Evolutionary conservation across 1,140 invertebrate genomes (phyloP).

Genomic region (Drosophila nikananu): DNA sequence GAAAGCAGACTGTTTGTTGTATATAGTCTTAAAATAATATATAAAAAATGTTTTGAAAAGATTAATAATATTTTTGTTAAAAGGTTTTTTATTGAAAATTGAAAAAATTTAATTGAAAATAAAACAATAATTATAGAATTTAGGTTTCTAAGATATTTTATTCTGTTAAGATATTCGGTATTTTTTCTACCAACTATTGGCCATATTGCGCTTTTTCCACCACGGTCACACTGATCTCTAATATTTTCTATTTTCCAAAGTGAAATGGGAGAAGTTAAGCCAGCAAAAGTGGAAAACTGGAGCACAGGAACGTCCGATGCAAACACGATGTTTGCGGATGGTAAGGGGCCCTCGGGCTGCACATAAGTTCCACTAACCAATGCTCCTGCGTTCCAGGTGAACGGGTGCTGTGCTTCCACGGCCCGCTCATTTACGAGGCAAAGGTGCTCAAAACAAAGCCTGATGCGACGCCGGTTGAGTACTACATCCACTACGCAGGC

Average conservation of each 20-base stretch:
- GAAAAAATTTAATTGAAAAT: not conserved
- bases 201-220: not conserved
- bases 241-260: constrained; percentile 46
- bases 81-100: too few species aligned
- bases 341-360: constrained; percentile 75
- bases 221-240: constrained; percentile 31
- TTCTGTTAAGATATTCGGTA: not conserved
- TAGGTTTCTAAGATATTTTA: too few species aligned
- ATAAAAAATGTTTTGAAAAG: constrained; percentile 1
- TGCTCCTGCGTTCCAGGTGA: constrained; percentile 89
- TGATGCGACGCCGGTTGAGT: constrained; percentile 93
- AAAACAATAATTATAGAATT: too few species aligned
- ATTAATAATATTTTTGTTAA: not conserved
- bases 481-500: constrained; percentile 98
- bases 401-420: constrained; percentile 98
- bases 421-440: constrained; percentile 97
- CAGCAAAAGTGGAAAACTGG: constrained; percentile 64
- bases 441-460: constrained; percentile 95
- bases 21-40: constrained; percentile 40
- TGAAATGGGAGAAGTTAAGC: constrained; percentile 72
- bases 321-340: constrained; percentile 87
- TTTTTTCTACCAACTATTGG: constrained; percentile 7
- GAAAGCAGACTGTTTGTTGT: constrained; percentile 31
- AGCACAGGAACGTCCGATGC: constrained; percentile 33
- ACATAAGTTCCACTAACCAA: constrained; percentile 8